Base-by-base conservation (phyloP, 2,113 vertebrate species). In the Lynx canadensis region DNA sequence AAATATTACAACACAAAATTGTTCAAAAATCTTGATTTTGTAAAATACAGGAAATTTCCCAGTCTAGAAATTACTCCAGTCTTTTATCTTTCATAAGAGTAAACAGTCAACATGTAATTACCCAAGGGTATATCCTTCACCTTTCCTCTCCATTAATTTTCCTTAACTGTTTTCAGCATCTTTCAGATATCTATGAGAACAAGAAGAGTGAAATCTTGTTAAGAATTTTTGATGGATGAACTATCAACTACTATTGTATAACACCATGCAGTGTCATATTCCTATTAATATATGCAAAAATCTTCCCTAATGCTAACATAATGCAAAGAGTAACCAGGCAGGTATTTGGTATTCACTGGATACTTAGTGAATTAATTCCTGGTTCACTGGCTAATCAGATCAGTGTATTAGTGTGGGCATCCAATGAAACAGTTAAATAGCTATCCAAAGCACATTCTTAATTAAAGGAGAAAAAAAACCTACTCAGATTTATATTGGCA, bases 141-240 rank as follows among this genome's bases (percentile, higher is more conserved):
- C 71, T 92, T 92, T 97, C 63, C 48, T 94, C n/a, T 80, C 18
- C 65, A 78, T 85, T 95, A 78, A 92, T 88, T 95, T 96, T n/a
- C 69, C 91, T 66, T 80, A 92, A 91, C 31, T 65, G 36, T 18
- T 68, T 21, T 68, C 19, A 84, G 33, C n/a, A 63, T 78, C 65
- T 86, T 97, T 79, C 69, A 88, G 33, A 96, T 76, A 87, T 18
- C 15, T 68, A 88, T 36, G 8, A 55, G 21, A 96, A 92, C 18
- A 91, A 18, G 83, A 71, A 84, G 19, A 68, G 60, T 71, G 80
- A 97, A 76, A 63, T 5, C 33, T 88, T 25, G 12, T 63, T 68
- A 82, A 41, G 36, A 88, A 73, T 92, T 81, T 84, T 89, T 92
- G 33, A 71, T 76, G 45, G 14, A 27, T 45, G 18, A 41, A 60